Evolutionary conservation across 2,797 vertebrate species (phyloP).

Genomic region (Sebastes minor): DNA sequence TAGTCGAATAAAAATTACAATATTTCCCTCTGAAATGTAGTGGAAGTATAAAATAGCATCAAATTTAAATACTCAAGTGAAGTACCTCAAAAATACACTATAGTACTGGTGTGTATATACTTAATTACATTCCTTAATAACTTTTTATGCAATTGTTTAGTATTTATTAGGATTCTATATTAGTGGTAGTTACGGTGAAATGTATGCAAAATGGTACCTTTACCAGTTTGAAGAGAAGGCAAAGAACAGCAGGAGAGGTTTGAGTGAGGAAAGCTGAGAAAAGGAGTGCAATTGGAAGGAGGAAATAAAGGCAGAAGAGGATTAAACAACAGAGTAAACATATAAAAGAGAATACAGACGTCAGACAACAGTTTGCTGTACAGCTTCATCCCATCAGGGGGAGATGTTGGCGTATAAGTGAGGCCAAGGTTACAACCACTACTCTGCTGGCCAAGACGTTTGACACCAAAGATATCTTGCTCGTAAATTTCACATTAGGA

Average conservation of each 20-base stretch:
- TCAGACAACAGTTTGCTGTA: background rate
- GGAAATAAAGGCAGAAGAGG: constrained; percentile 17
- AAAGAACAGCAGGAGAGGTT: constrained; percentile 45
- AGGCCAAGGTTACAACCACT: background rate
- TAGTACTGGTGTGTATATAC: no score
- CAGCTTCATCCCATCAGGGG: constrained; percentile 41
- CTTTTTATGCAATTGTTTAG: background rate
- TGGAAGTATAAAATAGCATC: background rate
- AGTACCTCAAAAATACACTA: background rate
- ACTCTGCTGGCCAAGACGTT: constrained; percentile 20
- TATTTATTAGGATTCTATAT: background rate
- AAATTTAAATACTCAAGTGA: background rate
- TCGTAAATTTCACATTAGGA: constrained; percentile 60
- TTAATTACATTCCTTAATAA: background rate
- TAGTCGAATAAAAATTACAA: background rate
- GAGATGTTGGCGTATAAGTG: constrained; percentile 37
- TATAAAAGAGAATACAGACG: background rate
- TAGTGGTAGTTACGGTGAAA: background rate
- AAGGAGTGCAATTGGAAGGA: constrained; percentile 2
- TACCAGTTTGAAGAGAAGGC: constrained; percentile 31
- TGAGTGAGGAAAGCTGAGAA: constrained; percentile 37
- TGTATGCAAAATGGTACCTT: constrained; percentile 38
- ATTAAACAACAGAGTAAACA: background rate
- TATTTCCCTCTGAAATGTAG: background rate
- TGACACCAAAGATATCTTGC: constrained; percentile 63